These are phyloP conservation scores for Zosterops pallidus DNA, from an alignment of 2,113 vertebrate genomes.

Conservation along the genomic window DNA sequence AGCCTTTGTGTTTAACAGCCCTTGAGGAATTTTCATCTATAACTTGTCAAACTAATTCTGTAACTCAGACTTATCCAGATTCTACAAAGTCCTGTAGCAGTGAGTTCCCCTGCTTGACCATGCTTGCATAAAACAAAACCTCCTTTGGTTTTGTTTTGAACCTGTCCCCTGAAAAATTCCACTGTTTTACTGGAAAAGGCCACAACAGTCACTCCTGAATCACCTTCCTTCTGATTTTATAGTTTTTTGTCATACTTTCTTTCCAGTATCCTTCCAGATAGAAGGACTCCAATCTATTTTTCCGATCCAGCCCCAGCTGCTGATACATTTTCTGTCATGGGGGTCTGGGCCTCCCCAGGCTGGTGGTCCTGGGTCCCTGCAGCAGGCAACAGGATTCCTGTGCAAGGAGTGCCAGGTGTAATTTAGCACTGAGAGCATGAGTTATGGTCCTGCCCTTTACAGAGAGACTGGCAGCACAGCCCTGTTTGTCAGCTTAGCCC, in stretches of 20 bases:
- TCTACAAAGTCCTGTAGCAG: not conserved
- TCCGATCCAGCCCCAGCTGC: not conserved
- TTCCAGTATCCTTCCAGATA: not conserved
- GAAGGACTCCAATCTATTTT: not conserved
- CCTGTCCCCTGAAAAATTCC: not conserved
- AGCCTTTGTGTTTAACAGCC: not conserved
- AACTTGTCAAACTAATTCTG: not conserved
- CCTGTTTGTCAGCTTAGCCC: conserved; percentile 66
- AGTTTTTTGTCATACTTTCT: not conserved
- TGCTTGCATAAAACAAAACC: not conserved
- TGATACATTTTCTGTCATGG: not conserved
- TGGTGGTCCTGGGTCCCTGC: not conserved
- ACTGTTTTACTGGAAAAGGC: not conserved
- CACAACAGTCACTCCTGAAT: not conserved
- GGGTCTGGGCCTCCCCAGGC: not conserved
- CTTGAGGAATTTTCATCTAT: not conserved
- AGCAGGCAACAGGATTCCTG: conserved; percentile 31
- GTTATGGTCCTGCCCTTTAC: conserved; percentile 69
- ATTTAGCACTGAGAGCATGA: conserved; percentile 63
- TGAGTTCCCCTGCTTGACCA: not conserved
- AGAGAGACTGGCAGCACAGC: conserved; percentile 61
- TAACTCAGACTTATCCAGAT: not conserved
- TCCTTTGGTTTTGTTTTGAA: not conserved
- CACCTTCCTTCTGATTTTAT: not conserved
- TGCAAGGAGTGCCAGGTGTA: conserved; percentile 40